Conservation (phyloP, 2,797 vertebrate genomes). For the Syndactyla subalaris region DNA sequence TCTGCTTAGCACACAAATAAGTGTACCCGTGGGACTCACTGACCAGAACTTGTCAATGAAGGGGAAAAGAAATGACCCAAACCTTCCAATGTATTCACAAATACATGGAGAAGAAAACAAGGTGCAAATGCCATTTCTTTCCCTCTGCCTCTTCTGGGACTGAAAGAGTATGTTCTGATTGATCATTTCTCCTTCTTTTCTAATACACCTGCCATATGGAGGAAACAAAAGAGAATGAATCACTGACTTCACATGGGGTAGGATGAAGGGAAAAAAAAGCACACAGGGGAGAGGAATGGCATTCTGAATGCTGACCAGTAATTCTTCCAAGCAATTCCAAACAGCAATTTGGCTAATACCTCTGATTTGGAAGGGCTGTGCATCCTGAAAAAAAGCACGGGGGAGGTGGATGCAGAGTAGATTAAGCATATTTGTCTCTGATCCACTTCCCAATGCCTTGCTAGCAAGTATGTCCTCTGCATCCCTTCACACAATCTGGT, state of each 20-base stretch:
- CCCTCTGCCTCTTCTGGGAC: background rate
- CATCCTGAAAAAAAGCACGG: background rate
- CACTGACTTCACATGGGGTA: background rate
- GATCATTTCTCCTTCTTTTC: background rate
- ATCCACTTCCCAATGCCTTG: background rate
- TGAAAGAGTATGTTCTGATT: background rate
- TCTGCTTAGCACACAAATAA: background rate
- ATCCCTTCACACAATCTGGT: background rate
- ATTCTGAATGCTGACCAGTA: background rate
- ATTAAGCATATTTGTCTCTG: background rate
- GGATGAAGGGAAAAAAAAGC: background rate
- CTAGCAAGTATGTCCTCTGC: background rate
- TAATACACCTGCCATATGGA: background rate
- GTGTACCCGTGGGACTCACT: rapidly evolving
- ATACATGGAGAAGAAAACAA: background rate
- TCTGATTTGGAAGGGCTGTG: background rate
- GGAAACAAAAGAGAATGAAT: background rate
- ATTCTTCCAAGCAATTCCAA: background rate
- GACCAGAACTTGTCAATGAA: background rate
- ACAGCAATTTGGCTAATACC: background rate
- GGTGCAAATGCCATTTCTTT: slow-evolving; percentile 3
- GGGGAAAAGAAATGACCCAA: background rate
- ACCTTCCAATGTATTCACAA: background rate
- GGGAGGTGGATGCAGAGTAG: background rate
- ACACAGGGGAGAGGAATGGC: background rate